Conservation (phyloP, 53 echinoderm and acorn worm species). For the Echinometra lucunter region DNA sequence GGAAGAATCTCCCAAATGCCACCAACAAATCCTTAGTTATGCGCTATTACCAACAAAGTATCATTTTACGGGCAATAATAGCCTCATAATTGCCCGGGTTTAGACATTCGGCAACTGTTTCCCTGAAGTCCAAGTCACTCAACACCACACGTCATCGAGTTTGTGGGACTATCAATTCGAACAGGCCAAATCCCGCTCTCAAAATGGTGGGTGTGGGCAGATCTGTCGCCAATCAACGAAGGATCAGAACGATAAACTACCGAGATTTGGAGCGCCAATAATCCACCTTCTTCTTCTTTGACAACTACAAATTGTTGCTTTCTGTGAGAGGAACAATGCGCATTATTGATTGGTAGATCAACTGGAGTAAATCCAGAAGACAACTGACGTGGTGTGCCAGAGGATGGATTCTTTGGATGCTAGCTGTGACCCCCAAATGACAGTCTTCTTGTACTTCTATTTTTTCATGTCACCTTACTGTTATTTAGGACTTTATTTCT, state of each 20-base stretch:
- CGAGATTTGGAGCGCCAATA: constrained; percentile 13
- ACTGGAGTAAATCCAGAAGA: constrained; percentile 20
- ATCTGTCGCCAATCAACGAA: constrained; percentile 53
- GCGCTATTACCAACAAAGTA: constrained; percentile 57
- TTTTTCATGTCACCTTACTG: not conserved
- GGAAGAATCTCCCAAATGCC: constrained; percentile 23
- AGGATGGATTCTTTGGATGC: not conserved
- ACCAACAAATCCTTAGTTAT: constrained; percentile 63
- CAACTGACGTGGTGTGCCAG: constrained; percentile 35
- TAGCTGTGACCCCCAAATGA: not conserved
- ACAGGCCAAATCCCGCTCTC: constrained; percentile 32
- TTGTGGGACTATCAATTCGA: constrained; percentile 52
- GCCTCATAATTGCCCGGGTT: constrained; percentile 40
- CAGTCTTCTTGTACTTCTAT: constrained; percentile 1
- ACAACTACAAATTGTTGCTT: constrained; percentile 60
- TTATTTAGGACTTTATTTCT: not conserved
- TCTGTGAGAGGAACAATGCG: constrained; percentile 44
- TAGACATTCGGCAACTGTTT: constrained; percentile 3
- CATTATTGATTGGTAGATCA: constrained; percentile 59
- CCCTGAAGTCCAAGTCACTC: constrained; percentile 35
- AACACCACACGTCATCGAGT: constrained; percentile 51
- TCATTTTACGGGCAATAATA: constrained; percentile 59
- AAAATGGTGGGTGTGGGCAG: constrained; percentile 56
- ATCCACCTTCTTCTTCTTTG: not conserved
- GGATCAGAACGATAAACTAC: constrained; percentile 44